Base-by-base conservation (phyloP, 2,888 invertebrate species). In the Calameuta filiformis region DNA sequence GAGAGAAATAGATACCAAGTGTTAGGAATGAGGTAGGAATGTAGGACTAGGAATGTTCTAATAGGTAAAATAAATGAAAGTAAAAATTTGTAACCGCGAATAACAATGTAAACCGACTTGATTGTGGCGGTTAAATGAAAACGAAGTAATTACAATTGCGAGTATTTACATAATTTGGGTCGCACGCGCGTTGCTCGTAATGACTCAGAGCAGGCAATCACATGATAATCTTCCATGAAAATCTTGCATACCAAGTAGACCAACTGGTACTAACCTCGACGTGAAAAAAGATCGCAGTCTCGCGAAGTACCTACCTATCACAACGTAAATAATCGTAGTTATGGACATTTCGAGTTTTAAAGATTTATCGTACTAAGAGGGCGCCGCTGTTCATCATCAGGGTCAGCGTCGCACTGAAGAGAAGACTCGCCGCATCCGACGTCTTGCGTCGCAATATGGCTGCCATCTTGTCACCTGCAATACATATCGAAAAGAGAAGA, bases 381-480 rank as follows among this genome's bases (percentile, higher is more conserved):
- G 56, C 56, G 56, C 56, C 9, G 9, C 56, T 23, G 56, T 23
- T 23, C 56, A 9, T 56, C 23, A 56, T 9, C 23, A 56, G 9
- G 2, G 56, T 56, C 11, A 71, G 71, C 87, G 88, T 84, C 83
- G 85, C 85, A 82, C 87, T 83, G 85, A 87, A 83, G 83, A 87
- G 83, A 79, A 86, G 77, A 81, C 84, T 85, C 79, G 85, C 86
- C 77, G 85, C 83, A 74, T 85, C 90, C 83, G 91, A 90, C 81
- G 94, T 94, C 92, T 96, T 96, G 91, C 97, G 94, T 91, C 96
- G 95, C 87, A 96, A 94, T 88, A 97, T 97, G 85, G 97, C 97
- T 87, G 97, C 97, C 94, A 97, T 97, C 92, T 97, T 97, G 93
- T 97, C 97, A 90, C 97, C 97, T 97, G 94, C 73, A 92, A 92